These are phyloP conservation scores for Drosophila austrosaltans DNA, from an alignment of 2,888 invertebrate species.

Conservation along the genomic window DNA sequence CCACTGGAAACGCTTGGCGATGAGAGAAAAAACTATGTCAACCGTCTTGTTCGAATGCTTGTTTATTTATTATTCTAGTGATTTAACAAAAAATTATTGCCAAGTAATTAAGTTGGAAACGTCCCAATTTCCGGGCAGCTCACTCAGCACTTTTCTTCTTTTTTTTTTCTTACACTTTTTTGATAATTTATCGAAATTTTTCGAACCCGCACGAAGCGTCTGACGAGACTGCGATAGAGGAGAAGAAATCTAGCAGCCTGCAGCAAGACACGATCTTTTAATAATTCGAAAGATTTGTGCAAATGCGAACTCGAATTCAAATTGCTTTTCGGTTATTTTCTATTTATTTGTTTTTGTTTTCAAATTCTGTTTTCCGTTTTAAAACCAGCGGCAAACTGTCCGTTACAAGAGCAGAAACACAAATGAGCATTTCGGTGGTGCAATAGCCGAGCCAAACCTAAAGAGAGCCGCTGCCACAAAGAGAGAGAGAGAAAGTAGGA, in stretches of 20 bases:
- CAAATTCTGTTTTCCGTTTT: constrained; percentile 29
- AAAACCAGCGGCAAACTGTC: constrained; percentile 31
- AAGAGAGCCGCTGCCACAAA: constrained; percentile 1
- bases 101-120: constrained; percentile 69
- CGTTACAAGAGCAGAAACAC: constrained; percentile 49
- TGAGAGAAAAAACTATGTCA: constrained; percentile 59
- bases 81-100: constrained; percentile 59
- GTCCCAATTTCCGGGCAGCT: constrained; percentile 62
- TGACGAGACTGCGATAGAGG: constrained; percentile 19
- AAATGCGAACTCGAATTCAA: constrained; percentile 36
- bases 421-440: constrained; percentile 46
- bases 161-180: constrained; percentile 37
- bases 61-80: constrained; percentile 59
- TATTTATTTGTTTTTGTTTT: not conserved
- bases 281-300: constrained; percentile 26
- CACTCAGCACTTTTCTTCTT: constrained; percentile 66
- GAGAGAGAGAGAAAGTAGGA: constrained; percentile 15
- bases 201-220: constrained; percentile 7
- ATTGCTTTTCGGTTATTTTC: constrained; percentile 11
- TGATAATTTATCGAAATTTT: constrained; percentile 17
- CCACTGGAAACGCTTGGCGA: not conserved
- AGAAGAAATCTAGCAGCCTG: constrained; percentile 6
- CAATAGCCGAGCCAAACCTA: constrained; percentile 1
- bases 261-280: constrained; percentile 38
- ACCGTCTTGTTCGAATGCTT: constrained; percentile 53